Conservation (phyloP, 2,797 vertebrate species). For the Gallinago solitaria region DNA sequence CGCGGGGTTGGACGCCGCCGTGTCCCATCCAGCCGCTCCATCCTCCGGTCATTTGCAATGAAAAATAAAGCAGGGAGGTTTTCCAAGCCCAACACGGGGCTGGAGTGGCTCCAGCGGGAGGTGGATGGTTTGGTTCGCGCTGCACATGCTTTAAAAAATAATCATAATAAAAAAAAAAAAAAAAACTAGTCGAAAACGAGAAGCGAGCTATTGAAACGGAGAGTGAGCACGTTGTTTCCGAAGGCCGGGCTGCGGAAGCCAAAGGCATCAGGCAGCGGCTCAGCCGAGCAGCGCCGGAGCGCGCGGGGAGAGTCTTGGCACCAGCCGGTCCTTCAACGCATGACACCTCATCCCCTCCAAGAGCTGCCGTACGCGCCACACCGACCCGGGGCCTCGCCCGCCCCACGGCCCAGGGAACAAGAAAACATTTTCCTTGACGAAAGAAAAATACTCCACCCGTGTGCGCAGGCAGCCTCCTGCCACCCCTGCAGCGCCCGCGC, state of each 20-base stretch:
- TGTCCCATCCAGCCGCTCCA: constrained; percentile 44
- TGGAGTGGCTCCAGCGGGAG: constrained; percentile 34
- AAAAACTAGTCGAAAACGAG: background rate
- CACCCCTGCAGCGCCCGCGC: background rate
- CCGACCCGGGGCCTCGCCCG: background rate
- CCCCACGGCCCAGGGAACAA: constrained; percentile 27
- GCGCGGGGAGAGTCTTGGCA: constrained; percentile 18
- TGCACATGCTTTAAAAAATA: constrained; percentile 42
- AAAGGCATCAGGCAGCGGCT: constrained; percentile 5
- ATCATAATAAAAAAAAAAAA: constrained; percentile 31
- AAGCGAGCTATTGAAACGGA: constrained; percentile 6
- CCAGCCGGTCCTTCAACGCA: background rate
- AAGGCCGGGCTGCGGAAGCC: background rate
- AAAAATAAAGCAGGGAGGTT: constrained; percentile 45
- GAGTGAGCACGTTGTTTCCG: background rate
- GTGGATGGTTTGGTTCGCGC: constrained; percentile 23
- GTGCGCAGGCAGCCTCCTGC: background rate
- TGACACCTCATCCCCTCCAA: background rate
- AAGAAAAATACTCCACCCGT: constrained; percentile 38
- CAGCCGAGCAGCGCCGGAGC: background rate
- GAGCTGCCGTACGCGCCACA: background rate
- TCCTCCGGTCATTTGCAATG: constrained; percentile 44
- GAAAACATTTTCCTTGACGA: constrained; percentile 59
- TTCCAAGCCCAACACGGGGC: constrained; percentile 54
- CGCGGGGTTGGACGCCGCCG: background rate